phyloP scores from a whole-genome alignment of 2,888 invertebrate species.

The Amblyjoppa proteus region DNA sequence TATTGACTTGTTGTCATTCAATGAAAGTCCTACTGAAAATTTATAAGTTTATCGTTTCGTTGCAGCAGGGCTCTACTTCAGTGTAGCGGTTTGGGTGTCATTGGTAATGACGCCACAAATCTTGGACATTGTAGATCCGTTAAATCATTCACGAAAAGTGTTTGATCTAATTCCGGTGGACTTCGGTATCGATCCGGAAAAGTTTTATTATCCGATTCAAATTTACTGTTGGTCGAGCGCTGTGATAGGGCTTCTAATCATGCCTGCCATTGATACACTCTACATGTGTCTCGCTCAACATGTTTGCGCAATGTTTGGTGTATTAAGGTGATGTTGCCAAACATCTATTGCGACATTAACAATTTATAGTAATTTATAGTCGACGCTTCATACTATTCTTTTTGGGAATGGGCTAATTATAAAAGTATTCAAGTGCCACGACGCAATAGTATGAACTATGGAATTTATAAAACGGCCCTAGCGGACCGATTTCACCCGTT shows the following conservation, averaged over 20 bases:
- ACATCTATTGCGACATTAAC: too few relatives aligned
- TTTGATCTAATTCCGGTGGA: background rate
- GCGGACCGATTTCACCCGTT: too few relatives aligned
- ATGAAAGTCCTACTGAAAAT: background rate
- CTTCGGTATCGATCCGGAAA: background rate
- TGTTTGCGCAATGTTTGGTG: background rate
- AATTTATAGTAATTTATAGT: too few relatives aligned
- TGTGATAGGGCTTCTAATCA: background rate
- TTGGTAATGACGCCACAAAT: background rate
- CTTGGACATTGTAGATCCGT: background rate
- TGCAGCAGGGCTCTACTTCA: background rate
- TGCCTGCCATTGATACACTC: background rate
- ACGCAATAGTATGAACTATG: too few relatives aligned
- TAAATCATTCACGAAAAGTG: background rate
- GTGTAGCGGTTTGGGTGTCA: background rate
- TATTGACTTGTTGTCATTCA: background rate
- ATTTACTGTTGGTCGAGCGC: background rate
- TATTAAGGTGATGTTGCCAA: background rate
- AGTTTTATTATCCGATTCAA: background rate
- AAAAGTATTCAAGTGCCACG: too few relatives aligned
- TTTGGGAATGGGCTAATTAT: too few relatives aligned
- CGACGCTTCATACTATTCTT: too few relatives aligned
- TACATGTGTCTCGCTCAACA: constrained; percentile 3
- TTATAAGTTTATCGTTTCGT: background rate
- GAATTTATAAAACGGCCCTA: too few relatives aligned